Conservation (phyloP, 2,888 invertebrate genomes). For the Microplitis deprimator region DNA sequence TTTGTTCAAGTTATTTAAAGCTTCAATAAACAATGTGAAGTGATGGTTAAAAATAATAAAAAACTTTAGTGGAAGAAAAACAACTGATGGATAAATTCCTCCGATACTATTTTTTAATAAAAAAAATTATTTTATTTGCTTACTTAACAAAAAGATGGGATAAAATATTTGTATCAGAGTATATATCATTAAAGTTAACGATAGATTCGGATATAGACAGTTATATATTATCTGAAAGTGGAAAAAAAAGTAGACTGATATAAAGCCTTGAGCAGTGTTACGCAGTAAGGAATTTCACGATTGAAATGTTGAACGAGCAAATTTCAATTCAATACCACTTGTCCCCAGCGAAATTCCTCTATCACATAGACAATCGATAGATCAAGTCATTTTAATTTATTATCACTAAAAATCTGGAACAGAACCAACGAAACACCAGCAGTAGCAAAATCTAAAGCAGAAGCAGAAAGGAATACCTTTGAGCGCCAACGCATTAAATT, state of each 20-base stretch:
- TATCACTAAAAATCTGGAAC: neutral
- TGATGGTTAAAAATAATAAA: no score
- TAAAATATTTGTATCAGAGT: neutral
- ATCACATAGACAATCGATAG: neutral
- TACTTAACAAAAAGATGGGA: no score
- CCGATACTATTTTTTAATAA: no score
- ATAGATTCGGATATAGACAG: neutral
- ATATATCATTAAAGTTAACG: neutral
- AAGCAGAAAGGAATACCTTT: neutral
- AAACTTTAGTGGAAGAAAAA: no score
- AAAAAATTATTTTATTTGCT: no score
- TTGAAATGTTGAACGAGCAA: conserved; percentile 49
- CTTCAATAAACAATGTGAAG: no score
- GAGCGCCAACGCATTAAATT: neutral
- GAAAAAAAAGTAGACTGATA: neutral
- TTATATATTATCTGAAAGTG: neutral
- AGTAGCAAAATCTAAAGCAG: neutral
- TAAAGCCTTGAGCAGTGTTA: neutral
- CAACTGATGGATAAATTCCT: no score
- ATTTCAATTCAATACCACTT: conserved; percentile 44
- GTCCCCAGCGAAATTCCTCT: conserved; percentile 23
- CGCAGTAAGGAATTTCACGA: conserved; percentile 48
- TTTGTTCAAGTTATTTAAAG: no score
- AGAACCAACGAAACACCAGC: neutral
- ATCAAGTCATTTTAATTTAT: neutral